Percentiles rank a stretch among this genome's conserved stretches.
Conservation (phyloP, 2,113 vertebrate species). For the Seriola aureovittata region DNA sequence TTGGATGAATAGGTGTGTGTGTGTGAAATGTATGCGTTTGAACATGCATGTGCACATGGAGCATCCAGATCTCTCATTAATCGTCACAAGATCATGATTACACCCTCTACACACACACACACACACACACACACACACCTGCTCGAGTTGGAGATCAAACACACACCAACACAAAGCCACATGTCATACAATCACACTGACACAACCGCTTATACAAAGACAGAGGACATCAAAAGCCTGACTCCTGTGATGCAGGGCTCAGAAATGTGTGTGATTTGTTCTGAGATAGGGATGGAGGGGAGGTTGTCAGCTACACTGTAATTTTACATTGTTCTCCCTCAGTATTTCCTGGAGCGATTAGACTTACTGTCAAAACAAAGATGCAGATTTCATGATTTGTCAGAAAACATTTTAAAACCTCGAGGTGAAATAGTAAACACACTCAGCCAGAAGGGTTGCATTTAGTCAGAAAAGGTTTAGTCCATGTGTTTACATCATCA, state of each 20-base stretch:
- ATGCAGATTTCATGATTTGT: slow-evolving; percentile 21
- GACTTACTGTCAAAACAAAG: slow-evolving; percentile 32
- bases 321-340: slow-evolving; percentile 59
- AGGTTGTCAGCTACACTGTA: slow-evolving; percentile 52
- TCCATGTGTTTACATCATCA: neutral
- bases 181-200: slow-evolving; percentile 57
- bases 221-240: slow-evolving; percentile 64
- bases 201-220: slow-evolving; percentile 29
- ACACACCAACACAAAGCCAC: slow-evolving; percentile 70
- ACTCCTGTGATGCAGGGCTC: slow-evolving; percentile 48
- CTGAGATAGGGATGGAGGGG: slow-evolving; percentile 37
- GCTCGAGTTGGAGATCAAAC: slow-evolving; percentile 72
- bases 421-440: neutral
- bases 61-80: slow-evolving; percentile 35
- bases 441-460: neutral
- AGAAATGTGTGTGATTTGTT: slow-evolving; percentile 71
- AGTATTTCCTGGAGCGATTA: slow-evolving; percentile 22
- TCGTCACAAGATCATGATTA: slow-evolving; percentile 39
- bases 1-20: slow-evolving; percentile 30
- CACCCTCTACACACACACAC: slow-evolving; percentile 60
- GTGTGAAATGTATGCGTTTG: slow-evolving; percentile 12
- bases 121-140: slow-evolving; percentile 60
- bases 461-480: neutral
- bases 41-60: neutral
- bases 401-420: neutral